Evolutionary conservation across 2,888 invertebrate species (phyloP).

Genomic region (Chelonus formosanus): DNA sequence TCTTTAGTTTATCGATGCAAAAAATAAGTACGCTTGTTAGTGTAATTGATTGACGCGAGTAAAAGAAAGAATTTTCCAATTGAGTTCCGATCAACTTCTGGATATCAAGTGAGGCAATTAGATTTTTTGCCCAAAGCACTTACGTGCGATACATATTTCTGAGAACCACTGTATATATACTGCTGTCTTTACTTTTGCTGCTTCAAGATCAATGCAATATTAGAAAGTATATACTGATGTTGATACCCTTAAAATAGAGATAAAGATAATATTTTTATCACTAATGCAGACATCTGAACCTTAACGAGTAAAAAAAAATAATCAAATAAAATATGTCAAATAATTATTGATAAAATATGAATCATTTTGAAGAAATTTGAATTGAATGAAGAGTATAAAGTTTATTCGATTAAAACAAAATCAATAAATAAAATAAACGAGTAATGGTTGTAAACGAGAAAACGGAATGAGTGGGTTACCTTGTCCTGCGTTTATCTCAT

Average conservation of each 20-base stretch:
- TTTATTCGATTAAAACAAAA: neutral
- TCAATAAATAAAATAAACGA: conserved; percentile 33
- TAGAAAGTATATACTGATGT: conserved; percentile 49
- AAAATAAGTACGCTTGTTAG: conserved; percentile 28
- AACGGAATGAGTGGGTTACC: conserved; percentile 49
- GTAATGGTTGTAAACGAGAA: conserved; percentile 54
- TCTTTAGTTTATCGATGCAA: conserved; percentile 16
- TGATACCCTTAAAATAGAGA: neutral
- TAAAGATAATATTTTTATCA: neutral
- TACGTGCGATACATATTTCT: conserved; percentile 42
- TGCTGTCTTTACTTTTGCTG: conserved; percentile 2
- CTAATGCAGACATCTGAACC: too few species aligned
- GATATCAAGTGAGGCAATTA: conserved; percentile 30
- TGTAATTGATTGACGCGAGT: conserved; percentile 30
- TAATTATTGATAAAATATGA: too few species aligned
- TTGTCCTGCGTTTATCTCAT: conserved; percentile 55
- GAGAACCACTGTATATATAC: conserved; percentile 43
- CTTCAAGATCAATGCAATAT: conserved; percentile 45
- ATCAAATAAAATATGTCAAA: too few species aligned
- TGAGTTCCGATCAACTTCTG: conserved; percentile 17
- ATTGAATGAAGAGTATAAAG: neutral
- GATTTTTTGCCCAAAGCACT: conserved; percentile 30
- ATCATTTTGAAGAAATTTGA: neutral
- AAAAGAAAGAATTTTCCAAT: conserved; percentile 29
- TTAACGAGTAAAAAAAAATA: too few species aligned